Percentiles rank a stretch among this genome's conserved stretches.
Conservation (phyloP, 2,888 invertebrate genomes). For the Philhelius pedissequus region DNA sequence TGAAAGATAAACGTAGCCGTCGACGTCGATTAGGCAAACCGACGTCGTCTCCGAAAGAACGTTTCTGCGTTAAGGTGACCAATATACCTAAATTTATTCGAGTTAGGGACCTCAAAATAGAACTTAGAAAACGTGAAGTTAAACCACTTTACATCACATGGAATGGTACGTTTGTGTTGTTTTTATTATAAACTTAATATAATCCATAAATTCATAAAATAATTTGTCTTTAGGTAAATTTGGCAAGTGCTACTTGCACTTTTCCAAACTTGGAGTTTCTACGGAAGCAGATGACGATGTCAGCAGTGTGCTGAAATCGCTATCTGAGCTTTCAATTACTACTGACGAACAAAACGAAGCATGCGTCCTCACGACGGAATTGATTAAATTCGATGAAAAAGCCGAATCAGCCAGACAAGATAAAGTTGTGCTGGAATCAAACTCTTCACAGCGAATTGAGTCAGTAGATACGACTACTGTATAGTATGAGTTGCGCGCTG, state of each 20-base stretch:
- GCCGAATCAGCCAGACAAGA: constrained; percentile 61
- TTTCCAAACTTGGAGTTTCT: constrained; percentile 83
- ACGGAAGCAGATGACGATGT: constrained; percentile 77
- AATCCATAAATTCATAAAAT: background rate
- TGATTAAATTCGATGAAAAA: constrained; percentile 73
- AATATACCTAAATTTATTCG: constrained; percentile 86
- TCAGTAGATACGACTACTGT: constrained; percentile 78
- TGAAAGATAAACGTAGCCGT: constrained; percentile 60
- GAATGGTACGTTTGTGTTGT: constrained; percentile 80
- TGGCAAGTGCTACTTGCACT: constrained; percentile 87
- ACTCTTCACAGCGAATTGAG: constrained; percentile 73
- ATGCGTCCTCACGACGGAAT: constrained; percentile 75
- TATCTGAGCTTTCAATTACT: constrained; percentile 73
- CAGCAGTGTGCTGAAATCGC: constrained; percentile 76
- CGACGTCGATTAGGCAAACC: constrained; percentile 70
- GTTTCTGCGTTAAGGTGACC: constrained; percentile 81
- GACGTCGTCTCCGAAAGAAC: constrained; percentile 71
- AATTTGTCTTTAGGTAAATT: constrained; percentile 80
- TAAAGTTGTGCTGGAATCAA: constrained; percentile 15
- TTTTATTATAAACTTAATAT: constrained; percentile 11
- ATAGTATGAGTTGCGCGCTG: constrained; percentile 77
- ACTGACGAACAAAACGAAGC: constrained; percentile 72
- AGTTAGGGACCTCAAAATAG: constrained; percentile 87
- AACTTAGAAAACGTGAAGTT: constrained; percentile 86
- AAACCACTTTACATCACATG: constrained; percentile 88